Percentiles rank a stretch among this genome's conserved stretches.
These are phyloP conservation scores for Drosophila recens DNA, from an alignment of 2,888 invertebrate species.

Conservation along the genomic window DNA sequence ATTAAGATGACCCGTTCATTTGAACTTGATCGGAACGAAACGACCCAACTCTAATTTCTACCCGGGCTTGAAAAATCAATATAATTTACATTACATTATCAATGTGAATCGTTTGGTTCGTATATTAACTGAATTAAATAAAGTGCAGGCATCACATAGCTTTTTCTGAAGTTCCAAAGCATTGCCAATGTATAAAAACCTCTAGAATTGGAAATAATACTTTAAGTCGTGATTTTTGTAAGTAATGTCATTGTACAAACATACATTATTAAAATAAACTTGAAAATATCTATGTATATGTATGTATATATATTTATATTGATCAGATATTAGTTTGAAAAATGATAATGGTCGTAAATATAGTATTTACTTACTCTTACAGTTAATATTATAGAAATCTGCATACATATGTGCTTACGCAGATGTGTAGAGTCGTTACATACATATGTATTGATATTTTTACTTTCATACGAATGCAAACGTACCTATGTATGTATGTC, in stretches of 20 bases:
- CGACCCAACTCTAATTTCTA: not conserved
- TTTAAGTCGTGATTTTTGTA: constrained; percentile 30
- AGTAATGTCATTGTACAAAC: constrained; percentile 1
- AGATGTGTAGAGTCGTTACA: not conserved
- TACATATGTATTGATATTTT: not conserved
- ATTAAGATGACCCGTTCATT: no score
- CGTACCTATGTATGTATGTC: not conserved
- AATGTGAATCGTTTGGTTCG: constrained; percentile 27
- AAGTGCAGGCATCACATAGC: not conserved
- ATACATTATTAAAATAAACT: not conserved
- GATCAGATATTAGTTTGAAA: not conserved
- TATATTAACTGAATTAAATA: constrained; percentile 13
- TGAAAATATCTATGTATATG: not conserved
- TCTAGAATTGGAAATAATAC: not conserved
- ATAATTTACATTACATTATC: constrained; percentile 34
- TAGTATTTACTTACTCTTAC: not conserved
- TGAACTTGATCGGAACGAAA: no score
- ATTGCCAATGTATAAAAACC: constrained; percentile 3
- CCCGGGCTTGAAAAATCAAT: constrained; percentile 53
- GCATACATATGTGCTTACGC: not conserved
- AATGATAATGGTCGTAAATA: not conserved
- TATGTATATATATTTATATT: constrained; percentile 2
- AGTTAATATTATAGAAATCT: not conserved
- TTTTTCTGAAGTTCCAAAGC: not conserved
- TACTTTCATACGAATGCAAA: constrained; percentile 1